Evolutionary conservation across 2,797 vertebrate species (phyloP).

Genomic region (Poeciliopsis infans): DNA sequence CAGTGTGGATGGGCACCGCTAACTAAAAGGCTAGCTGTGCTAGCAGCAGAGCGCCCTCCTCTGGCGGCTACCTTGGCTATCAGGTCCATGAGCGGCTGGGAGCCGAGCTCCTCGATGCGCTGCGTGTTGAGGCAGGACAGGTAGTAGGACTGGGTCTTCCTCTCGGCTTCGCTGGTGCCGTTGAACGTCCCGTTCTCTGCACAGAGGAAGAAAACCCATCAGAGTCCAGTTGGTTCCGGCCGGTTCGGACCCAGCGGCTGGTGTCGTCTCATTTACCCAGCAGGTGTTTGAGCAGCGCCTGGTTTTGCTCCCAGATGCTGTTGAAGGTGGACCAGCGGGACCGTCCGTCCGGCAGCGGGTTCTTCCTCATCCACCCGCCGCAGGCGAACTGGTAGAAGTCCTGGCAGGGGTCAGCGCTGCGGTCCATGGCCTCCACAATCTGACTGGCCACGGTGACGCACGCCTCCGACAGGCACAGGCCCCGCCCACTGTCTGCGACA

Average conservation of each 20-base stretch:
- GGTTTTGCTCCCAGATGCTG: constrained; percentile 98
- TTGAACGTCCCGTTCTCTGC: constrained; percentile 94
- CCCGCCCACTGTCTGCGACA: constrained; percentile 83
- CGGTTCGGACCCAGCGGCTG: background rate
- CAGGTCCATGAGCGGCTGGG: constrained; percentile 91
- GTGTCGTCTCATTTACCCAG: constrained; percentile 80
- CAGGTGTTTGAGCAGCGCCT: constrained; percentile 94
- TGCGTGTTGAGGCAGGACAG: constrained; percentile 93
- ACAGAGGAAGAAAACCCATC: background rate
- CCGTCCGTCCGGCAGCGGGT: constrained; percentile 91
- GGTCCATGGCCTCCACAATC: constrained; percentile 93
- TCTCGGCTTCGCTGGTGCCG: constrained; percentile 94
- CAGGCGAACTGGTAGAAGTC: constrained; percentile 98
- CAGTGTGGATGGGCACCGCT: too few relatives aligned
- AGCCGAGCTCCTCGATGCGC: constrained; percentile 90
- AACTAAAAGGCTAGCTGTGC: too few relatives aligned
- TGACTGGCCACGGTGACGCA: constrained; percentile 93
- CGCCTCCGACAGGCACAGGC: constrained; percentile 89
- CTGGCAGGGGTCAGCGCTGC: constrained; percentile 86
- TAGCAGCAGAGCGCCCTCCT: too few relatives aligned
- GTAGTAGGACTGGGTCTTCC: constrained; percentile 94
- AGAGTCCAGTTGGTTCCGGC: background rate
- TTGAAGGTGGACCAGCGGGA: constrained; percentile 98
- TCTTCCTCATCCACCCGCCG: constrained; percentile 94
- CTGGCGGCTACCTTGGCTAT: constrained; percentile 86